These are phyloP conservation scores for Tychaedon coryphoeus DNA, from an alignment of 2,113 vertebrate genomes.

Conservation along the genomic window DNA sequence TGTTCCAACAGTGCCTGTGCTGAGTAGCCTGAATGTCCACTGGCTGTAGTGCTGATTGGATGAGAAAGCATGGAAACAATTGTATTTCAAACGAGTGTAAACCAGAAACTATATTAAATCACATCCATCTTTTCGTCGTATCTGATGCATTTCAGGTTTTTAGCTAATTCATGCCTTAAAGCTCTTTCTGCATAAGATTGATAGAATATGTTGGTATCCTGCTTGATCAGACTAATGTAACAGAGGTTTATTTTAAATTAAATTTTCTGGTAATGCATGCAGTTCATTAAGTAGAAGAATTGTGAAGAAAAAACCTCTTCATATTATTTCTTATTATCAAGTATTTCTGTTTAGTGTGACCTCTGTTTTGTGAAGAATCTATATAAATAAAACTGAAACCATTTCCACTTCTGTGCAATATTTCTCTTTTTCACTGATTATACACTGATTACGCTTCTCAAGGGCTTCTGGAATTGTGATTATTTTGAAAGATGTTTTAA, in stretches of 20 bases:
- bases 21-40: not conserved
- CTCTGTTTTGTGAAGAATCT: not conserved
- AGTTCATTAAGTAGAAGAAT: not conserved
- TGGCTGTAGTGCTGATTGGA: not conserved
- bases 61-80: not conserved
- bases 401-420: not conserved
- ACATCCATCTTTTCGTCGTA: not conserved
- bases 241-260: not conserved
- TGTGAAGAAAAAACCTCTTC: not conserved
- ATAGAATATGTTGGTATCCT: not conserved
- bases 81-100: fast-evolving
- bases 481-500: not conserved
- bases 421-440: not conserved
- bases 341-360: not conserved
- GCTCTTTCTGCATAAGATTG: not conserved
- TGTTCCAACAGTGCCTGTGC: fast-evolving
- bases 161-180: not conserved
- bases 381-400: not conserved
- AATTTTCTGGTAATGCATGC: not conserved
- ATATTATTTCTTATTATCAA: not conserved
- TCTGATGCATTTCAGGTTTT: not conserved
- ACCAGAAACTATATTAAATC: not conserved
- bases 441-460: not conserved
- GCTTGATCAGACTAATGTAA: not conserved
- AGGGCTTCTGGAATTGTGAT: not conserved